These are phyloP conservation scores for Idaea straminata DNA, from an alignment of 2,888 invertebrate genomes.

Conservation along the genomic window DNA sequence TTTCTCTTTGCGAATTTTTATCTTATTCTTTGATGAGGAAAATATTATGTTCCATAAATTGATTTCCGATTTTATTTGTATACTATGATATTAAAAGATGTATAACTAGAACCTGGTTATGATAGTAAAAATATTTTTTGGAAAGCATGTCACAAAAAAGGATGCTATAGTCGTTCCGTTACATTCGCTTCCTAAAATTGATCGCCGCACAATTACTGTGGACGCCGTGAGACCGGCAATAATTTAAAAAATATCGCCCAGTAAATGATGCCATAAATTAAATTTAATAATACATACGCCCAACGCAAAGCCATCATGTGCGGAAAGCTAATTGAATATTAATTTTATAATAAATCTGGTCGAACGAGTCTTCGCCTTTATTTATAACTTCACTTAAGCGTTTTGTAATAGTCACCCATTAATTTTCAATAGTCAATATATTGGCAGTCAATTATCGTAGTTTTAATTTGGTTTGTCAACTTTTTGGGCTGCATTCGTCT, in stretches of 20 bases:
- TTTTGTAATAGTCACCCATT: constrained; percentile 43
- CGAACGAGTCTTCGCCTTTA: constrained; percentile 60
- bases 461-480: constrained; percentile 23
- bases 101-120: constrained; percentile 6
- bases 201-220: constrained; percentile 60
- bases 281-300: constrained; percentile 78
- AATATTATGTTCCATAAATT: not conserved
- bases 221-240: constrained; percentile 64
- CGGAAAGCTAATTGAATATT: constrained; percentile 81
- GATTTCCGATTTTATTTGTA: not conserved
- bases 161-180: constrained; percentile 26
- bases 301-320: constrained; percentile 74
- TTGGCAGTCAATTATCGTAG: constrained; percentile 27
- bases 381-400: constrained; percentile 65
- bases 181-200: constrained; percentile 49
- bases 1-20: constrained; percentile 30
- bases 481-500: constrained; percentile 34
- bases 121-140: constrained; percentile 14
- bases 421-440: constrained; percentile 46
- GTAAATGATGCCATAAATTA: constrained; percentile 78
- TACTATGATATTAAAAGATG: not conserved
- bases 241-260: constrained; percentile 74
- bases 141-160: constrained; percentile 14
- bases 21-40: constrained; percentile 8
- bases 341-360: constrained; percentile 77